Conservation (phyloP, 2,797 vertebrate genomes). For the Poeciliopsis paucimaculata region DNA sequence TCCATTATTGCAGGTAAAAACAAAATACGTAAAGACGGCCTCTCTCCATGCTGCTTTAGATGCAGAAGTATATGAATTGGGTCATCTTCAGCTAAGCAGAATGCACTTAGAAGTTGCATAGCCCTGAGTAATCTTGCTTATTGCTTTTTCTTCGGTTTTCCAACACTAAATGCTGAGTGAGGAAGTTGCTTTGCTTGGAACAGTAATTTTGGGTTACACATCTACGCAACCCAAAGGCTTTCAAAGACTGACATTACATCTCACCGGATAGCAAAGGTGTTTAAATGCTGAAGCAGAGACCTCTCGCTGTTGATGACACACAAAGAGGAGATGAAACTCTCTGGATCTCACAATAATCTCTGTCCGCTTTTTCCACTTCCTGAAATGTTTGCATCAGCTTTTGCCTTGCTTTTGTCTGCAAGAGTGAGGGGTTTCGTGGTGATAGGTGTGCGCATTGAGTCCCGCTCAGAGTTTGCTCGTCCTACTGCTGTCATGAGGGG, state of each 20-base stretch:
- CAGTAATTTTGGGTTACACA: slow-evolving; percentile 15
- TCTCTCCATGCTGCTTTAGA: neutral
- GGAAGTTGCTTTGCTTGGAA: slow-evolving; percentile 12
- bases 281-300: slow-evolving; percentile 11
- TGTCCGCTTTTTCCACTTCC: slow-evolving; percentile 27
- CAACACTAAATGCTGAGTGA: slow-evolving; percentile 10
- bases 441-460: slow-evolving; percentile 25
- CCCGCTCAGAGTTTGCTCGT: slow-evolving; percentile 30
- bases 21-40: neutral
- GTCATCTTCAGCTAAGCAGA: slow-evolving; percentile 22
- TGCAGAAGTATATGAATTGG: slow-evolving; percentile 16
- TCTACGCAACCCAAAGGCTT: slow-evolving; percentile 8
- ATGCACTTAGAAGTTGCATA: slow-evolving; percentile 6
- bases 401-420: slow-evolving; percentile 26
- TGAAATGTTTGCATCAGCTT: slow-evolving; percentile 43
- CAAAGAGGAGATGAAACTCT: slow-evolving; percentile 36
- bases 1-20: neutral
- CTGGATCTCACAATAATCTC: slow-evolving; percentile 14
- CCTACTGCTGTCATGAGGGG: slow-evolving; percentile 32
- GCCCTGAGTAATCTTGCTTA: slow-evolving; percentile 4
- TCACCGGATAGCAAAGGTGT: slow-evolving; percentile 4
- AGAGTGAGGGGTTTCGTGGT: slow-evolving; percentile 34
- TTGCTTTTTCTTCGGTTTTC: slow-evolving; percentile 10
- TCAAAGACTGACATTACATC: slow-evolving; percentile 7
- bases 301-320: slow-evolving; percentile 12